phyloP scores from a whole-genome alignment of 2,888 invertebrate species.

The Hofmannophila pseudospretella region DNA sequence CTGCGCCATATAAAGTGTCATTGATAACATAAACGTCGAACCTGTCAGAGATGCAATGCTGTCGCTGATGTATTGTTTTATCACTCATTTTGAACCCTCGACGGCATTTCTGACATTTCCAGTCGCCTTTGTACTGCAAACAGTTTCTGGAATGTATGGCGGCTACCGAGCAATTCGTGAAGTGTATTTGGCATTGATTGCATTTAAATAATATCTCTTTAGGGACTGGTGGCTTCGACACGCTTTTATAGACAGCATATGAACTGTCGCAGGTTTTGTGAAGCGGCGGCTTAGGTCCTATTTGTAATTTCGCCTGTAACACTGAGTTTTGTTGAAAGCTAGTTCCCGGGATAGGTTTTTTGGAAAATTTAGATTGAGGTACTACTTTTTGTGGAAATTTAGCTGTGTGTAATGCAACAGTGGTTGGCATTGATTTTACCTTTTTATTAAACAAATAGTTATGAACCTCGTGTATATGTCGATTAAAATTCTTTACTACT shows the following conservation, averaged over 20 bases:
- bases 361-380: no score
- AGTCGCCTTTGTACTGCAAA: neutral
- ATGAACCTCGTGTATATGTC: neutral
- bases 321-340: no score
- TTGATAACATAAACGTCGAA: conserved; percentile 27
- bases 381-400: no score
- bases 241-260: neutral
- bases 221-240: conserved; percentile 18
- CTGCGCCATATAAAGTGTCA: conserved; percentile 20
- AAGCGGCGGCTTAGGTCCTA: no score
- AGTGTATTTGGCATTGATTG: conserved; percentile 26
- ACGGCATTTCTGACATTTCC: conserved; percentile 28
- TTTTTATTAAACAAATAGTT: neutral
- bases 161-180: conserved; percentile 20
- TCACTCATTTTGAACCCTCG: conserved; percentile 26
- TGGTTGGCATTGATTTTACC: no score
- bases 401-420: no score
- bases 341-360: no score
- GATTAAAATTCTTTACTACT: neutral
- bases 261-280: neutral
- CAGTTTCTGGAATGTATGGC: conserved; percentile 18
- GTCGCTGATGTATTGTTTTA: conserved; percentile 23
- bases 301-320: no score
- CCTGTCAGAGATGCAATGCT: conserved; percentile 29
- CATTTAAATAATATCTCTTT: conserved; percentile 32